These are phyloP conservation scores for Otis tarda DNA, from an alignment of 2,113 vertebrate genomes.

Conservation along the genomic window DNA sequence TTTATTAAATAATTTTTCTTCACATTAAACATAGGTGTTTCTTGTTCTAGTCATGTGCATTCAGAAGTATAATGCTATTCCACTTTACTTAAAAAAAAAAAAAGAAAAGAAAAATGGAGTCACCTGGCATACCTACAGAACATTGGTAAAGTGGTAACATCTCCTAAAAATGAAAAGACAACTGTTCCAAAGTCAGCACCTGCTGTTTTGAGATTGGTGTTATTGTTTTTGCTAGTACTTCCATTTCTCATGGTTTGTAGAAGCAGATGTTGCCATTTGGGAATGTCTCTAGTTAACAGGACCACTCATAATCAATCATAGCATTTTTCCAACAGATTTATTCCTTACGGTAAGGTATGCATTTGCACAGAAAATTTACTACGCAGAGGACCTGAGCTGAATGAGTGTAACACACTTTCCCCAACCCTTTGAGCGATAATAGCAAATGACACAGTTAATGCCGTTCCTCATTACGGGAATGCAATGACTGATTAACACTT, in stretches of 20 bases:
- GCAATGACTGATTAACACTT: constrained; percentile 13
- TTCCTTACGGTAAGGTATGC: constrained; percentile 47
- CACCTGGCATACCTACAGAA: background rate
- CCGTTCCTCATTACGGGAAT: constrained; percentile 10
- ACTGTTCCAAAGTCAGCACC: constrained; percentile 61
- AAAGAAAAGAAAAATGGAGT: background rate
- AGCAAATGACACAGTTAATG: constrained; percentile 23
- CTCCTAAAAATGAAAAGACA: constrained; percentile 41
- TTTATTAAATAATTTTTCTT: background rate
- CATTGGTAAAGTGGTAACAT: background rate
- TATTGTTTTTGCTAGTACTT: constrained; percentile 54
- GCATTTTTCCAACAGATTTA: constrained; percentile 43
- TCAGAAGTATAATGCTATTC: background rate
- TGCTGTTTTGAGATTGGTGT: constrained; percentile 46
- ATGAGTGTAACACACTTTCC: background rate
- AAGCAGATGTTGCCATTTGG: constrained; percentile 60
- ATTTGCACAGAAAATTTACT: constrained; percentile 31
- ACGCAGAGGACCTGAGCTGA: background rate
- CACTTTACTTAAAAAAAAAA: background rate
- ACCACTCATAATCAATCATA: constrained; percentile 53
- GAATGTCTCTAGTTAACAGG: constrained; percentile 63
- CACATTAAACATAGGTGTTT: background rate
- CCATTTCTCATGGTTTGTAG: constrained; percentile 61
- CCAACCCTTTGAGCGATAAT: background rate
- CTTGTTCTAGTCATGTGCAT: background rate